Evolutionary conservation across 2,797 vertebrate species (phyloP).

Genomic region (Myotis findleyi): DNA sequence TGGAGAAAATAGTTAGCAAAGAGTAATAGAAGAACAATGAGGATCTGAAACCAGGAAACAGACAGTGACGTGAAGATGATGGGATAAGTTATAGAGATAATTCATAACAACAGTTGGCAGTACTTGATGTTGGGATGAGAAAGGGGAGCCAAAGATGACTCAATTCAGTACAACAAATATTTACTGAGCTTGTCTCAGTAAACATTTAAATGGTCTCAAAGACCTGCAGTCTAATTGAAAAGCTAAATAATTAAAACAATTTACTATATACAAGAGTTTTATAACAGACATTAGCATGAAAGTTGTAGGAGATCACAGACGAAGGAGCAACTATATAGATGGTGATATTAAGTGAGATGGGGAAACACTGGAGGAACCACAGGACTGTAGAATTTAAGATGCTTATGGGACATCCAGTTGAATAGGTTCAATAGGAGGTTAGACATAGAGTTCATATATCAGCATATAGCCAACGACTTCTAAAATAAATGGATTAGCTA

Average conservation of each 20-base stretch:
- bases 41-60: neutral
- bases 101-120: neutral
- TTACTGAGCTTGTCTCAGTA: neutral
- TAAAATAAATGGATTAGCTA: constrained; percentile 21
- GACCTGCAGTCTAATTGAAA: neutral
- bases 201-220: neutral
- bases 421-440: neutral
- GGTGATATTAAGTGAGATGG: neutral
- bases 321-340: neutral
- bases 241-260: neutral
- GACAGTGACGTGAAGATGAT: neutral
- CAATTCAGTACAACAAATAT: constrained; percentile 8
- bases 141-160: neutral
- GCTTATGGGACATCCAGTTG: neutral
- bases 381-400: neutral
- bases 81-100: neutral
- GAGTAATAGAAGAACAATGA: neutral
- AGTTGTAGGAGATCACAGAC: neutral
- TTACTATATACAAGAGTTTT: neutral
- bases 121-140: neutral
- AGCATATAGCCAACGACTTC: neutral
- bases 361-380: neutral
- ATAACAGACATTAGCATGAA: neutral
- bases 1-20: neutral
- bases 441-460: neutral